phyloP scores from a whole-genome alignment of 1,140 invertebrate species.

The Drosophila oshimai region DNA sequence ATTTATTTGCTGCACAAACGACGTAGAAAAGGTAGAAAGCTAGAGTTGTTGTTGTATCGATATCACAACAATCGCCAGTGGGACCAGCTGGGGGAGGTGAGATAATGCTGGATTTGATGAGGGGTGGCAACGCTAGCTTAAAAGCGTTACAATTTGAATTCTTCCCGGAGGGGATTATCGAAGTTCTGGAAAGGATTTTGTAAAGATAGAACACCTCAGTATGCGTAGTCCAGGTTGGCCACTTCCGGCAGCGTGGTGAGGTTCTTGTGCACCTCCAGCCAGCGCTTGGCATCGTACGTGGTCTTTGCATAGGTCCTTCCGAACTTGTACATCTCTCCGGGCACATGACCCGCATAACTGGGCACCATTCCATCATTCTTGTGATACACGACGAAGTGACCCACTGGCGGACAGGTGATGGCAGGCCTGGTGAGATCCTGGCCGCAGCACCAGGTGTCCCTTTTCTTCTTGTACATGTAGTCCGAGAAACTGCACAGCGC shows the following conservation, averaged over 20 bases:
- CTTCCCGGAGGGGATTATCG: not conserved
- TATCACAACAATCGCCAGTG: slow-evolving; percentile 21
- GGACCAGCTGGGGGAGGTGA: not conserved
- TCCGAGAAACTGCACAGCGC: slow-evolving; percentile 87
- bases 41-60: slow-evolving; percentile 51
- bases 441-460: slow-evolving; percentile 87
- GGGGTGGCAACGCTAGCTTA: not conserved
- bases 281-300: slow-evolving; percentile 87
- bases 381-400: slow-evolving; percentile 86
- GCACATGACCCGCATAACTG: slow-evolving; percentile 88
- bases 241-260: slow-evolving; percentile 57
- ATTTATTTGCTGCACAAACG: slow-evolving; percentile 56
- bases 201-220: slow-evolving; percentile 10
- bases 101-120: not conserved
- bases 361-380: slow-evolving; percentile 87
- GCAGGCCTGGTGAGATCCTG: slow-evolving; percentile 59
- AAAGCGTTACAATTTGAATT: slow-evolving; percentile 3
- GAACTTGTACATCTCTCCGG: slow-evolving; percentile 86
- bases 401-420: slow-evolving; percentile 83
- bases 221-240: slow-evolving; percentile 57
- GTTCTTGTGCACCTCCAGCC: slow-evolving; percentile 83
- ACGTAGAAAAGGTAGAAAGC: slow-evolving; percentile 71
- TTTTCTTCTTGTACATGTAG: slow-evolving; percentile 85
- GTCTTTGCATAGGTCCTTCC: slow-evolving; percentile 88
- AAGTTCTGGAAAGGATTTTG: no score